These are phyloP conservation scores for Asarcornis scutulata DNA, from an alignment of 2,113 vertebrate species.

Conservation along the genomic window DNA sequence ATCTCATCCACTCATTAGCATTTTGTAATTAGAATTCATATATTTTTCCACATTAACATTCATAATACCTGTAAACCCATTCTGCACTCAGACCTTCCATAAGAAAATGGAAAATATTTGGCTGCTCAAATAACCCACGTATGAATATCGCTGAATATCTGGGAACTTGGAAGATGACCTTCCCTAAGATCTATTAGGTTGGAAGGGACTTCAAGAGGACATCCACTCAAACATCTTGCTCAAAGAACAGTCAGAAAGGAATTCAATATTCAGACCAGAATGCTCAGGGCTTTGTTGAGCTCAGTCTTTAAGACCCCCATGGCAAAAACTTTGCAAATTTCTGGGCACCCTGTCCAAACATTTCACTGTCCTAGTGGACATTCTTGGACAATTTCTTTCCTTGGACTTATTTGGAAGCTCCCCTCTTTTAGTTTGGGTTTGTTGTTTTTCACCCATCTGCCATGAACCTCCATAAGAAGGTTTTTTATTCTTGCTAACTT, in stretches of 20 bases:
- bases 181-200: background rate
- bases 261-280: background rate
- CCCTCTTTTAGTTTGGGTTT: background rate
- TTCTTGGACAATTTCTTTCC: background rate
- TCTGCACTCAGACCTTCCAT: background rate
- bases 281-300: background rate
- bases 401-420: background rate
- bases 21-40: background rate
- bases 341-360: background rate
- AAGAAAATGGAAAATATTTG: background rate
- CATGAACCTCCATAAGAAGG: accelerated
- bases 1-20: background rate
- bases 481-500: background rate
- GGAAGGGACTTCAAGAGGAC: background rate
- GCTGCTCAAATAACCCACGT: background rate
- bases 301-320: background rate
- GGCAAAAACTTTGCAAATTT: background rate
- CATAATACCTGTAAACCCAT: background rate
- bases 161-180: background rate
- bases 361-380: background rate
- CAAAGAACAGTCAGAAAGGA: background rate
- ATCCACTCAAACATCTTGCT: background rate
- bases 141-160: background rate
- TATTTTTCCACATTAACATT: background rate
- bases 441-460: background rate